A percentile compares a stretch with the other conserved stretches of the same genome.
Conservation (phyloP, 2,888 invertebrate species). For the Monoplex corrugatus region DNA sequence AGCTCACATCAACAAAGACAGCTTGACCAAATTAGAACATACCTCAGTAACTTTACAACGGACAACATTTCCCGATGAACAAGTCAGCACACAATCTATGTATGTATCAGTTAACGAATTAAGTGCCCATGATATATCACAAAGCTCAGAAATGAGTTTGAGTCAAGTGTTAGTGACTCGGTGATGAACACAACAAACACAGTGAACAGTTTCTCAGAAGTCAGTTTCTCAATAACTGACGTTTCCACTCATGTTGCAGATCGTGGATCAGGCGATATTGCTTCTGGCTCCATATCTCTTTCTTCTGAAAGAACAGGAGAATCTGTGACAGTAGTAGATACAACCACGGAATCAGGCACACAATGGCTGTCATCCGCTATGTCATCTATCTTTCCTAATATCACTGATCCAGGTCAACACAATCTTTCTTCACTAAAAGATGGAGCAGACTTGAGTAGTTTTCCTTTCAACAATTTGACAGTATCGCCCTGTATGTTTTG, state of each 20-base stretch:
- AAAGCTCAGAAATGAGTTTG: background rate
- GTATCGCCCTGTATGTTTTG: background rate
- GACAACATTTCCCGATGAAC: too few species aligned
- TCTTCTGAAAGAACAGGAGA: background rate
- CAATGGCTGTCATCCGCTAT: background rate
- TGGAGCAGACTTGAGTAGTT: background rate
- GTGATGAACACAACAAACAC: background rate
- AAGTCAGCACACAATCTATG: too few species aligned
- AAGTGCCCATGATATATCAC: background rate
- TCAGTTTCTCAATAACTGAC: background rate
- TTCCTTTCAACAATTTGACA: background rate
- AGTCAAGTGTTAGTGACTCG: background rate
- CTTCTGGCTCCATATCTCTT: background rate
- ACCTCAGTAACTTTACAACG: too few species aligned
- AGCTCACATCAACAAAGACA: background rate
- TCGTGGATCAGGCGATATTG: background rate
- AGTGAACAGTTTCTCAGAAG: background rate
- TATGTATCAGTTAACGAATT: background rate
- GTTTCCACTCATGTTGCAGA: background rate
- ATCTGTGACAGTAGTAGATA: background rate
- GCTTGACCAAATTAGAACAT: too few species aligned
- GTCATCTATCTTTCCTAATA: background rate
- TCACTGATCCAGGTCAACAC: background rate
- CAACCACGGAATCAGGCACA: background rate
- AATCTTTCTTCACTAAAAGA: background rate